phyloP scores from a whole-genome alignment of 2,797 vertebrate species.

The Myripristis jacobus region DNA sequence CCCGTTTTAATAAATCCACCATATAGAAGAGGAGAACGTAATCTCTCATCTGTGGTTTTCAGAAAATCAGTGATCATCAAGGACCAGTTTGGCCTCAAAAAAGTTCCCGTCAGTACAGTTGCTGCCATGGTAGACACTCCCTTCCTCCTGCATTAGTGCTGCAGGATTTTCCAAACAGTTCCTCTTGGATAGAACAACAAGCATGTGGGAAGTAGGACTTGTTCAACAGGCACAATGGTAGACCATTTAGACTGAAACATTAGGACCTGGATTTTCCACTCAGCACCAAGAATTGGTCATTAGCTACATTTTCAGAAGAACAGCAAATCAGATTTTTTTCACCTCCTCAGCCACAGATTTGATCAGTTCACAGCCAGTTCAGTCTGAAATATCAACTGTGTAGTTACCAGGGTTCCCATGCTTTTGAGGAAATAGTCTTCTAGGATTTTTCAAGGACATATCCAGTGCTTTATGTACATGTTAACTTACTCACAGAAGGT shows the following conservation, averaged over 20 bases:
- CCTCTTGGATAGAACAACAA: too few species aligned
- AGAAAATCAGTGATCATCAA: conserved; percentile 55
- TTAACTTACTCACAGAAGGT: too few species aligned
- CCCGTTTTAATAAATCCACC: conserved; percentile 9
- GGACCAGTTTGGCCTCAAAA: conserved; percentile 43
- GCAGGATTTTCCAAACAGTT: too few species aligned
- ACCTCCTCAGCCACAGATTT: conserved; percentile 27
- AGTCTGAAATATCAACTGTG: conserved; percentile 37
- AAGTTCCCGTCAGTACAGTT: conserved; percentile 19
- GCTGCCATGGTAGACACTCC: too few species aligned
- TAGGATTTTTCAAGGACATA: too few species aligned
- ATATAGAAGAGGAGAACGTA: conserved; percentile 22
- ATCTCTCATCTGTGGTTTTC: conserved; percentile 43
- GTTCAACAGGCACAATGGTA: not conserved
- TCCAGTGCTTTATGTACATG: too few species aligned
- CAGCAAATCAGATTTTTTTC: conserved; percentile 32
- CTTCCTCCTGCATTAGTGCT: not conserved
- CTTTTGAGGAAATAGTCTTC: too few species aligned
- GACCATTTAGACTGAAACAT: conserved; percentile 33
- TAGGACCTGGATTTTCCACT: not conserved
- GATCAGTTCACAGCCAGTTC: conserved; percentile 35
- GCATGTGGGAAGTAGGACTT: conserved; percentile 24
- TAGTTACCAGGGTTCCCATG: too few species aligned
- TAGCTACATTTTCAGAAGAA: conserved; percentile 13
- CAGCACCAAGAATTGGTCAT: not conserved